Percentiles rank a stretch among this genome's conserved stretches.
These are phyloP conservation scores for Chydorus sphaericus DNA, from an alignment of 2,888 invertebrate genomes.

Conservation along the genomic window DNA sequence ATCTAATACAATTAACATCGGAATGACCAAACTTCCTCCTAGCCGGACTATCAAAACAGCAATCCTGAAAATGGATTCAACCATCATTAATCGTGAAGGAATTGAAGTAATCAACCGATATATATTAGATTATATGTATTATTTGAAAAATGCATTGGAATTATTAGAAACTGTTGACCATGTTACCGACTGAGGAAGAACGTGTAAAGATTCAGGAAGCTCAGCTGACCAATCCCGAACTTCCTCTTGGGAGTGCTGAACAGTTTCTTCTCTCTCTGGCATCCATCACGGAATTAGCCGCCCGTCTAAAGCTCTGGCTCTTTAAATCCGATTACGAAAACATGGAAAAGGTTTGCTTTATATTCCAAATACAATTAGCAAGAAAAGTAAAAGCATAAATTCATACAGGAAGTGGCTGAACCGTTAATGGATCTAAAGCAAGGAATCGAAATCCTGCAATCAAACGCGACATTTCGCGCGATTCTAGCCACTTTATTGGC, in stretches of 20 bases:
- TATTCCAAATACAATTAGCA: not conserved
- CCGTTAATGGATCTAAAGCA: conserved; percentile 97
- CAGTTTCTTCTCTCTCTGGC: conserved; percentile 94
- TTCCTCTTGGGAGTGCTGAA: conserved; percentile 88
- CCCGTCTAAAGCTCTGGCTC: conserved; percentile 89
- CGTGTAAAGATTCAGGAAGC: conserved; percentile 91
- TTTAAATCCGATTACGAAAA: conserved; percentile 97
- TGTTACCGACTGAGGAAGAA: conserved; percentile 96
- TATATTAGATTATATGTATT: not conserved
- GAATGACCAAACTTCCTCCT: conserved; percentile 95
- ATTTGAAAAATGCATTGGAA: conserved; percentile 1
- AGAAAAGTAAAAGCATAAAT: conserved; percentile 20
- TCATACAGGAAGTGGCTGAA: conserved; percentile 98
- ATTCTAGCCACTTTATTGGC: conserved; percentile 85
- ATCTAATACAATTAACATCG: conserved; percentile 98
- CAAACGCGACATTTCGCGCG: conserved; percentile 85
- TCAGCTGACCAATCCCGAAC: conserved; percentile 76
- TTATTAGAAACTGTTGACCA: conserved; percentile 71
- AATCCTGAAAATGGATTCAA: conserved; percentile 96
- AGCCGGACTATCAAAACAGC: conserved; percentile 97
- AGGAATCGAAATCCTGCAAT: conserved; percentile 79
- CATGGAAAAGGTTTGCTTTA: conserved; percentile 55
- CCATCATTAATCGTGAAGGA: conserved; percentile 93
- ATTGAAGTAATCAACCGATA: conserved; percentile 49
- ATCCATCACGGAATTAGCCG: conserved; percentile 86